A percentile compares a stretch with the other conserved stretches of the same genome.
phyloP scores from a whole-genome alignment of 2,797 vertebrate species.

The Premnoplex brunnescens region DNA sequence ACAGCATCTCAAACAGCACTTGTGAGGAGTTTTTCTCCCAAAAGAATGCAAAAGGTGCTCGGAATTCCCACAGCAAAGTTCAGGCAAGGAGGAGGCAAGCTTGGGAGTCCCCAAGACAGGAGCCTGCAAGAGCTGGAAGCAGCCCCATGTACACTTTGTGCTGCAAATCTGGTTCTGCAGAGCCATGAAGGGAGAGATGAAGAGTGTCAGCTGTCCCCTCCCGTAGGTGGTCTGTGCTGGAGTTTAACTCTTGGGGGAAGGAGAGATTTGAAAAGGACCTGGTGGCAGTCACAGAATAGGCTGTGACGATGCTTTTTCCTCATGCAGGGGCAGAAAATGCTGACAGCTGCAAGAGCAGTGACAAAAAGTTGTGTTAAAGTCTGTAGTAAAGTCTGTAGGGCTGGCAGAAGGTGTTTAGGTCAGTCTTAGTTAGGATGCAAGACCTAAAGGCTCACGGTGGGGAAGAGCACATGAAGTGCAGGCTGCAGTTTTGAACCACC shows the following conservation, averaged over 20 bases:
- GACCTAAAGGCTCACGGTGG: not conserved
- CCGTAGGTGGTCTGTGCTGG: not conserved
- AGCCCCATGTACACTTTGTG: not conserved
- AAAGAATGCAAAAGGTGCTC: not conserved
- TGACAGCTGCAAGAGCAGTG: not conserved
- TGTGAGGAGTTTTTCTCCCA: not conserved
- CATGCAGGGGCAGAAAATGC: not conserved
- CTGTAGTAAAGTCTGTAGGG: not conserved
- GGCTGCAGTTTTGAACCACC: not conserved
- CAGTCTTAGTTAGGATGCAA: not conserved
- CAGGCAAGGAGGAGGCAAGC: not conserved
- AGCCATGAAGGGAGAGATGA: not conserved
- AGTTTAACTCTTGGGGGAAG: not conserved
- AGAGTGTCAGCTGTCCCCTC: not conserved
- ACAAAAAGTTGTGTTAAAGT: not conserved
- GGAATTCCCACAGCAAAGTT: not conserved
- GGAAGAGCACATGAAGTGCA: not conserved
- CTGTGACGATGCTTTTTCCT: accelerated
- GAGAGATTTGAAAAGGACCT: not conserved
- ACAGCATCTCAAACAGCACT: not conserved
- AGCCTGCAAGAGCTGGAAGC: not conserved
- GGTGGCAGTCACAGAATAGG: not conserved
- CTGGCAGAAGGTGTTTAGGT: not conserved
- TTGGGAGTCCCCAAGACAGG: not conserved
- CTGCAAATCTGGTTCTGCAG: not conserved